A percentile compares a stretch with the other conserved stretches of the same genome.
These are phyloP conservation scores for Hippolais icterina DNA, from an alignment of 2,113 vertebrate genomes.

Conservation along the genomic window DNA sequence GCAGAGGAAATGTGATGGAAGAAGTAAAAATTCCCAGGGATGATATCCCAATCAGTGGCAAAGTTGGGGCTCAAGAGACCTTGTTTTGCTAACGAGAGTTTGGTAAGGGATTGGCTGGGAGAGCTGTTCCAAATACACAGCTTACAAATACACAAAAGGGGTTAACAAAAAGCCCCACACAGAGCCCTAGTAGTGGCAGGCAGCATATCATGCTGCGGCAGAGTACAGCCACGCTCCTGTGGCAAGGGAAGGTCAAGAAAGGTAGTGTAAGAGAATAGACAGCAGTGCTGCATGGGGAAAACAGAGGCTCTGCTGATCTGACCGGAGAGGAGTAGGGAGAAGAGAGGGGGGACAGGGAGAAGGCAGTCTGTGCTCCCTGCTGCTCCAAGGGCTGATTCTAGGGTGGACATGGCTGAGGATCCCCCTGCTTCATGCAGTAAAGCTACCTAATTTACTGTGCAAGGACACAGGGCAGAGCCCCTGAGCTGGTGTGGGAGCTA, in stretches of 20 bases:
- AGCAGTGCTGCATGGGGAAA: neutral
- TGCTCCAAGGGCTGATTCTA: neutral
- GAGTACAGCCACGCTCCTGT: neutral
- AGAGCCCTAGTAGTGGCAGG: neutral
- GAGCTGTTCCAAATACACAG: neutral
- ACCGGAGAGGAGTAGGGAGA: neutral
- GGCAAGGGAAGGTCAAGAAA: neutral
- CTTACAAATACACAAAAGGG: too few species aligned
- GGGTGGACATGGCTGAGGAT: fast-evolving
- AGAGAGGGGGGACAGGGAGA: neutral
- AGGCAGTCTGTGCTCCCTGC: neutral
- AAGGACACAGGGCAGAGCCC: too few species aligned
- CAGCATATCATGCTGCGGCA: neutral
- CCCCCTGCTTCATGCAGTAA: fast-evolving
- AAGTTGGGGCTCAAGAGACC: neutral
- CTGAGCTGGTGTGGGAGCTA: neutral
- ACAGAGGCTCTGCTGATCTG: too few species aligned
- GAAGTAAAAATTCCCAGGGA: neutral
- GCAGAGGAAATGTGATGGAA: neutral
- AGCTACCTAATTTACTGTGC: neutral
- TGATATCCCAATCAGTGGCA: neutral
- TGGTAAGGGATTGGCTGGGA: fast-evolving
- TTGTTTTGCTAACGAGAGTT: neutral
- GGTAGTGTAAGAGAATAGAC: neutral
- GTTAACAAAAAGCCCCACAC: neutral